Conservation (phyloP, 2,888 invertebrate species). For the Mythimna pallens region DNA sequence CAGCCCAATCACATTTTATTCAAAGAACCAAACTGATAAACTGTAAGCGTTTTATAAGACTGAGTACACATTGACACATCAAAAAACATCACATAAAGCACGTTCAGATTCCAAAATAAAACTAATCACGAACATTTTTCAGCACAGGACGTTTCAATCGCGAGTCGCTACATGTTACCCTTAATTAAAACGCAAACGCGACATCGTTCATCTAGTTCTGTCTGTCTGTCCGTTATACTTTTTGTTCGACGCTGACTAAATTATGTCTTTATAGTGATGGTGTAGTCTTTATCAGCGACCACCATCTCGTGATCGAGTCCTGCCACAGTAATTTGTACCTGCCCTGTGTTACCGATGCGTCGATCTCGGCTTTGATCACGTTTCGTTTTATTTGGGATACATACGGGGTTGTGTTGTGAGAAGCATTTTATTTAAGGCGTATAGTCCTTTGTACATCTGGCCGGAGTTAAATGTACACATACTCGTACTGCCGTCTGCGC, state of each 20-base stretch:
- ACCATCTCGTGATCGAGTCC: slow-evolving; percentile 86
- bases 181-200: slow-evolving; percentile 86
- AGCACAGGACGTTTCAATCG: slow-evolving; percentile 83
- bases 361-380: slow-evolving; percentile 71
- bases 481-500: too few species aligned
- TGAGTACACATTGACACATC: slow-evolving; percentile 37
- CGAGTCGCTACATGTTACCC: slow-evolving; percentile 78
- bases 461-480: too few species aligned
- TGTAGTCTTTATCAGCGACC: slow-evolving; percentile 81
- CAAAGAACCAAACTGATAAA: not conserved
- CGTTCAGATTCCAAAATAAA: slow-evolving; percentile 65
- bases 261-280: slow-evolving; percentile 89
- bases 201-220: slow-evolving; percentile 87
- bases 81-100: slow-evolving; percentile 55
- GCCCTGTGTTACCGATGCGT: slow-evolving; percentile 80
- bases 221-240: slow-evolving; percentile 73
- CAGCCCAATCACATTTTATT: not conserved
- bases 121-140: slow-evolving; percentile 72
- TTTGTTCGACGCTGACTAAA: slow-evolving; percentile 87
- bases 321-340: slow-evolving; percentile 87
- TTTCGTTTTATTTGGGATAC: slow-evolving; percentile 51
- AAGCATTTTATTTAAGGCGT: not conserved
- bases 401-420: slow-evolving; percentile 36
- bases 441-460: too few species aligned
- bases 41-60: slow-evolving; percentile 30